Base-by-base conservation (phyloP, 2,888 invertebrate species). In the Amaurobius ferox region DNA sequence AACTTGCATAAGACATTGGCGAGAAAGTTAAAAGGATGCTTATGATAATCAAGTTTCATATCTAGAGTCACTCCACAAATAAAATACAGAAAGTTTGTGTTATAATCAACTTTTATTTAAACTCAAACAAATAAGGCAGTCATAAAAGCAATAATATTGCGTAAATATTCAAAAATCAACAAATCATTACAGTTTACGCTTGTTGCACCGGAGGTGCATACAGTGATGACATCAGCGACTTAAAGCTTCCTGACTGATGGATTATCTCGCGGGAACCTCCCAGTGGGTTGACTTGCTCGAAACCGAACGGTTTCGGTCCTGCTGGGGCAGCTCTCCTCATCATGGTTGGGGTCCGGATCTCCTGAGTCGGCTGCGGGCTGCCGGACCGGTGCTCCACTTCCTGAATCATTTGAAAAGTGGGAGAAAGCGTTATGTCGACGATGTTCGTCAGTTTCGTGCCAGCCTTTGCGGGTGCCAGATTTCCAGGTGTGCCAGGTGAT, bases 371-470 rank as follows among this genome's bases (percentile, higher is more conserved):
- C 1, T 74, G 72, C 19, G 79, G 86, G 6, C 79, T 67, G 5
- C 87, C 48, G 11, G 40, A 62, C 44, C 87, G 73, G 72, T 88
- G 86, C 61, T 86, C 88, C 39, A 71, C 88, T 16, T 88, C 89
- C 32, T 89, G 89, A 13, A 89, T 79, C 83, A 89, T 79, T 72
- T 89, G 89, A 87, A 89, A 90, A 39, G 90, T 90, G n/a, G 90
- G 90, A 16, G 89, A 89, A 61, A 88, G 76, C 35, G 89, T 89
- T 87, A 90, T 89, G 79, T 89, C 89, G 19, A 86, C 88, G 32
- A 83, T 87, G 55, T 79, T 87, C 40, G 74, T n/a, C 23, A 87
- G 44, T 30, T 87, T 83, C n/a, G 83, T 79, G 9, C 87, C 87
- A 9, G 83, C 74, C 64, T 68, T 73, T 32, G 87, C 87, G 2